Base-by-base conservation (phyloP, 2,113 vertebrate genomes). In the Eulacestoma nigropectus region DNA sequence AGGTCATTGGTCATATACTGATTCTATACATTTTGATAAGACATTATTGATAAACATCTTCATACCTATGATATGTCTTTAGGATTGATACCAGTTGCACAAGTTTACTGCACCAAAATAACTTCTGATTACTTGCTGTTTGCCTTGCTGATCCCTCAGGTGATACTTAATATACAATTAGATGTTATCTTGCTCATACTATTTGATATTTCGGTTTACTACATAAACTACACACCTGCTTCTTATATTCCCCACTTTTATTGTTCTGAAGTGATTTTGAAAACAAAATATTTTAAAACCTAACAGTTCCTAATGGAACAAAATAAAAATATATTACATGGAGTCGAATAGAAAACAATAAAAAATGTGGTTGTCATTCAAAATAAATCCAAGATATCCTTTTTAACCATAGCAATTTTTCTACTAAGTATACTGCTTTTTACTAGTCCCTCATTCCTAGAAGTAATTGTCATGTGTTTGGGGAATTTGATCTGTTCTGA, bases 31-130 rank as follows among this genome's bases (percentile, higher is more conserved):
- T 44, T 94, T 53, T 52, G 65, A 62, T 73, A 95, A 46, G 27
- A 83, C 42, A 27, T 91, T 95, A 84, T 65, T 93, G 56, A 95
- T 90, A 95, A 95, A 68, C 30, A 67, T 59, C 69, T 89, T 96
- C 46, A 29, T 69, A 85, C 37, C 47, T 88, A 12, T 79, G 37
- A 52, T n/a, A 30, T 78, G 46, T 79, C 55, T 56, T 85, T 53
- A 87, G 85, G 75, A 96, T 17, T 95, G 64, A 95, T 95, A 86
- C 46, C 65, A 94, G 56, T 68, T 89, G 37, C 47, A 60, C 5
- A 3, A 75, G 11, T 90, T 93, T 85, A 55, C 50, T 95, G 84
- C 81, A 91, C 46, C 59, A 85, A 73, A 97, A 76, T 67, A 90
- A 80, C 33, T 95, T 96, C 32, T 32, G 35, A 26, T 59, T 69